Base-by-base conservation (phyloP, 2,797 vertebrate species). In the Gymnoscopelus microlampas region DNA sequence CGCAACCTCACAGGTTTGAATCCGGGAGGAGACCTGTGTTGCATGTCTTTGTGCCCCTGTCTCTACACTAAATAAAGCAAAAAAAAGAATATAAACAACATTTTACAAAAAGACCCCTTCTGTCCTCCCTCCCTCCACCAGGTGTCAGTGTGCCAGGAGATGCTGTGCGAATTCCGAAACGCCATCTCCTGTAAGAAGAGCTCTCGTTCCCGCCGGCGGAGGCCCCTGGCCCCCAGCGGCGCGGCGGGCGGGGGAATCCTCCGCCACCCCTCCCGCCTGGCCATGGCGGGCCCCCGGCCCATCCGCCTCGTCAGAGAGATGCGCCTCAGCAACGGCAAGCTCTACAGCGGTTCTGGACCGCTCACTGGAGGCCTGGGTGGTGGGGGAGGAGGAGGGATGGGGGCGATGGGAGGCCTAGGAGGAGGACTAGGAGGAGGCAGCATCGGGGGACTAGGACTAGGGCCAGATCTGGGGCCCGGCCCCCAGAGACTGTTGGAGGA, bases 71-170 rank as follows among this genome's bases (percentile, higher is more conserved):
- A 44, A 44, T 8, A 2, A 2, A 44, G 19, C 19, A 19, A 19
- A 19, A 19, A 19, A 39, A 39, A 39, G 3, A 10, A 44, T 44
- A 2, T 2, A 44, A 1, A 44, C 39, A 44, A 44, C 7, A 9
- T 44, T 44, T 44, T 44, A 44, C 9, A 39, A 39, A 39, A 32
- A n/a, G 29, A 47, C 63, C 48, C 11, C 8, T 9, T 19, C 26
- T 39, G 29, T 15, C 23, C 26, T 49, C 23, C 49, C n/a, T 12
- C 48, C 11, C 2, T 13, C 53, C 66, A 60, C 6, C 86, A 97
- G 95, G 94, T 96, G 23, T 96, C 96, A 0, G 94, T 97, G 19
- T 96, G 96, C 87, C 96, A 96, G 88, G 95, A 96, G 93, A 96
- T 97, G 96, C 74, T 97, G 75, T 94, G 93, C 0, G 96, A 96